These are phyloP conservation scores for Prosapia bicincta DNA, from an alignment of 2,888 invertebrate genomes.

Conservation along the genomic window DNA sequence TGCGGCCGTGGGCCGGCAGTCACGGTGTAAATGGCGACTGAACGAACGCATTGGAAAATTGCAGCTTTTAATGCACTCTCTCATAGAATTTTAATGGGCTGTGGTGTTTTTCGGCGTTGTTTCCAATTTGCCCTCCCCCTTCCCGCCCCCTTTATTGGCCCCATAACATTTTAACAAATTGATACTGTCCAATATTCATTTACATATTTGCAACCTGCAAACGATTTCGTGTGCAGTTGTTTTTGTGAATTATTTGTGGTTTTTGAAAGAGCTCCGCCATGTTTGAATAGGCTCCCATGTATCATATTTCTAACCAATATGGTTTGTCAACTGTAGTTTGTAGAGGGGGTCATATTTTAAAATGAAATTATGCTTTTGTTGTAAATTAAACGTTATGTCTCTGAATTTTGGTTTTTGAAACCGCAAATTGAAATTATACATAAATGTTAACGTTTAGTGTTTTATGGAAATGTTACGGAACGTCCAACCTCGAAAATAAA, in stretches of 20 bases:
- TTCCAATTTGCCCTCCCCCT: slow-evolving; percentile 9
- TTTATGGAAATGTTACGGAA: no score
- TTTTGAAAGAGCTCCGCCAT: slow-evolving; percentile 12
- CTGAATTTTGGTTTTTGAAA: no score
- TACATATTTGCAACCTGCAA: slow-evolving; percentile 23
- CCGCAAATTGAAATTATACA: no score
- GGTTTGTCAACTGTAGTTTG: not conserved
- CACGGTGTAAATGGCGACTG: slow-evolving; percentile 5
- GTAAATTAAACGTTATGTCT: no score
- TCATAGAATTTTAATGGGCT: slow-evolving; percentile 30
- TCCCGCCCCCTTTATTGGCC: slow-evolving; percentile 7
- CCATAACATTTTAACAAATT: slow-evolving; percentile 30
- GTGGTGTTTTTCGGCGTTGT: slow-evolving; percentile 23
- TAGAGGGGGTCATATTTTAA: not conserved
- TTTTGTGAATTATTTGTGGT: slow-evolving; percentile 25
- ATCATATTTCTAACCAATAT: not conserved
- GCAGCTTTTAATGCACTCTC: slow-evolving; percentile 31
- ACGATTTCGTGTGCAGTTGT: slow-evolving; percentile 20
- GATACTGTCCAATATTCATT: slow-evolving; percentile 30
- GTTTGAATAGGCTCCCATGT: not conserved
- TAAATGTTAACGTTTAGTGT: no score
- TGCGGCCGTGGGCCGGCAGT: not conserved
- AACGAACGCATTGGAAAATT: slow-evolving; percentile 27
- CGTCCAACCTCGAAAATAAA: no score
- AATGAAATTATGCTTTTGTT: no score